Evolutionary conservation across 1,140 invertebrate species (phyloP), one percentile per base, ranked within the genome.

Genomic region (Camponotus pennsylvanicus): DNA sequence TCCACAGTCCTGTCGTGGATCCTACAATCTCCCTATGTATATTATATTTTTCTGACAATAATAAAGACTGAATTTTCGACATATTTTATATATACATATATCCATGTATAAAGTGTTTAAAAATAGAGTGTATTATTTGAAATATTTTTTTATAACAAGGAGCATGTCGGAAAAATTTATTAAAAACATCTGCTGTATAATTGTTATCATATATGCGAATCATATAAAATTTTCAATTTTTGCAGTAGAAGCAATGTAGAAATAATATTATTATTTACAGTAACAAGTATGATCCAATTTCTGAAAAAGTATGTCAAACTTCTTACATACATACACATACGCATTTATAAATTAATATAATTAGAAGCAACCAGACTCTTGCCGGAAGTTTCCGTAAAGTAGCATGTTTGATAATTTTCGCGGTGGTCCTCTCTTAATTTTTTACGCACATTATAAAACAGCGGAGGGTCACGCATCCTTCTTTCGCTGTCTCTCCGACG

Each of bases 401-500:
- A 55, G 34, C 21, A 21, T 2, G 40, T 32, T 76, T 70, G 75
- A 70, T 61, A 37, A 64, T 59, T 86, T 71, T 67, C 55, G 15
- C 45, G 40, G 13, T 42, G 69, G 52, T 61, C 32, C 32, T 66
- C 32, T 59, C 57, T 70, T 40, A 80, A 63, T 40, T 85, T 73
- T 87, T 37, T 82, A 49, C 55, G 11, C 61, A 34, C 49, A 32
- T 75, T 67, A 88, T 71, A 84, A 18, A 52, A 69, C 91, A 91
- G 88, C 88, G 66, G 83, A 89, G 87, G 73, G 89, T 82, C 83
- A 78, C 63, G 84, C 71, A 76, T 85, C 71, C 86, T 89, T 82
- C 78, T 91, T 76, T 77, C 32, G 63, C 85, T 77, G 80, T 67
- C 78, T 64, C 77, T 73, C 63, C 85, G 73, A 87, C 87, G 85